Evolutionary conservation across 2,113 vertebrate species (phyloP).

Genomic region (Pitta sordida): DNA sequence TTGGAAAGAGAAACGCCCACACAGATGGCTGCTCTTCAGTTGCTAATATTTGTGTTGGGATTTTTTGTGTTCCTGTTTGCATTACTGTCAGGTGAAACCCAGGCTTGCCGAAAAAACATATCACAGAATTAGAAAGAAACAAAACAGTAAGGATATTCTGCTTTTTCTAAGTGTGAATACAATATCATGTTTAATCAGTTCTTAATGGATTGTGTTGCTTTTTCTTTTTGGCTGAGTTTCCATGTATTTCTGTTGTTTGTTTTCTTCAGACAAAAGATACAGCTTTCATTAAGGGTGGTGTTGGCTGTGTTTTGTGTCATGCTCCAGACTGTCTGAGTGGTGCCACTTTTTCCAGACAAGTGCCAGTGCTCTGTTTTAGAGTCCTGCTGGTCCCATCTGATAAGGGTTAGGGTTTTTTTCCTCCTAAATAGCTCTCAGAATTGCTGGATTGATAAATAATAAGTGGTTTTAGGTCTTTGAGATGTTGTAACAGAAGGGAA

Average conservation of each 20-base stretch:
- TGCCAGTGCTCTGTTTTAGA: neutral
- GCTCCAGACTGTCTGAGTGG: neutral
- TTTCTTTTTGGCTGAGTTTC: neutral
- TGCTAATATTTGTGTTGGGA: neutral
- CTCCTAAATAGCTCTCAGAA: neutral
- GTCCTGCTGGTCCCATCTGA: neutral
- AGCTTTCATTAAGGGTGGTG: neutral
- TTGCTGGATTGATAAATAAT: neutral
- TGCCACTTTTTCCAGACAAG: neutral
- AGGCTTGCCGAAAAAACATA: neutral
- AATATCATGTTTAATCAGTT: neutral
- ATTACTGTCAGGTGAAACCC: constrained; percentile 9
- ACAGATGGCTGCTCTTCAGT: constrained; percentile 12
- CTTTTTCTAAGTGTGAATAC: neutral
- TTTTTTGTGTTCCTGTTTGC: constrained; percentile 3
- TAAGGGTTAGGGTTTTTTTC: neutral
- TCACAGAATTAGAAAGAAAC: neutral
- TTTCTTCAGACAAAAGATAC: neutral
- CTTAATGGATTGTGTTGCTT: neutral
- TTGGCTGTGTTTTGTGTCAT: neutral
- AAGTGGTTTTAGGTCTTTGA: neutral
- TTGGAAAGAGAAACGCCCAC: constrained; percentile 10
- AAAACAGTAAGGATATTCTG: neutral
- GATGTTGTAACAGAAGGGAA: neutral
- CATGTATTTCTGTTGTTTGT: neutral